Conservation (phyloP, 2,113 vertebrate genomes). For the Tragelaphus strepsiceros region DNA sequence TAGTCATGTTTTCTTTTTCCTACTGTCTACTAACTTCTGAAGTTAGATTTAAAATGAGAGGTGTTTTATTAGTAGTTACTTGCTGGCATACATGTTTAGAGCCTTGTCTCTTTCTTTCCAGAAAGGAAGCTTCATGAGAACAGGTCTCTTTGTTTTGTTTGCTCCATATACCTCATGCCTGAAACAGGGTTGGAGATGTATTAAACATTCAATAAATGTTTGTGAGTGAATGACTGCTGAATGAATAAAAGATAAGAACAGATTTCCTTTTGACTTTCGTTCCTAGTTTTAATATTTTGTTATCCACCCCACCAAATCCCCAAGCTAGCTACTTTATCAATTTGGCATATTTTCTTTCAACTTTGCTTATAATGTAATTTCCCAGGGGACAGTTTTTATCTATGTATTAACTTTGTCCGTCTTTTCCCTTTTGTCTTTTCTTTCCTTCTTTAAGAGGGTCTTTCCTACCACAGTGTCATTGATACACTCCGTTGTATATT, state of each 20-base stretch:
- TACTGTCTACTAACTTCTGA: not conserved
- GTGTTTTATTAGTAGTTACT: not conserved
- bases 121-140: constrained; percentile 8
- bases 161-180: not conserved
- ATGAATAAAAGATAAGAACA: not conserved
- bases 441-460: not conserved
- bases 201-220: not conserved
- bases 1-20: not conserved
- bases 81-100: not conserved
- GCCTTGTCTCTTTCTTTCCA: not conserved
- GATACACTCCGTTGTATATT: not conserved
- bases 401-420: not conserved
- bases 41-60: constrained; percentile 7
- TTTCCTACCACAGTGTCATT: not conserved
- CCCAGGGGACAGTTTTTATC: not conserved
- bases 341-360: not conserved
- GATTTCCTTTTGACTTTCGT: not conserved
- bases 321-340: not conserved
- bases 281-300: not conserved
- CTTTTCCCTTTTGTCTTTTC: not conserved
- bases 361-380: not conserved
- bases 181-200: not conserved
- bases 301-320: not conserved
- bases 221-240: not conserved
- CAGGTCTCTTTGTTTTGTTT: not conserved